Base-by-base conservation (phyloP, 1,140 invertebrate genomes). In the Brachionus plicatilis region DNA sequence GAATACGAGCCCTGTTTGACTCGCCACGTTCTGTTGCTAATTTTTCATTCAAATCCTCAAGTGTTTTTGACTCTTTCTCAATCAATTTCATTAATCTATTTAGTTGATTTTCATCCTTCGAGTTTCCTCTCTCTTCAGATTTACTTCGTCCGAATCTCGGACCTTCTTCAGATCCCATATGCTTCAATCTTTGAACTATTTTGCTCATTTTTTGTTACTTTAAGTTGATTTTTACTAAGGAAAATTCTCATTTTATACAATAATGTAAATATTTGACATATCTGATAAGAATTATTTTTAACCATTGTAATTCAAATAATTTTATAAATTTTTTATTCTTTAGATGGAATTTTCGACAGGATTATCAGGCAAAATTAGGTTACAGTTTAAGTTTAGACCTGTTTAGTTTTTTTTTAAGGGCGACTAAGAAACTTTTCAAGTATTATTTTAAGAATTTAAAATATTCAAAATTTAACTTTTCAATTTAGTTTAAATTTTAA, bases 11-110 rank as follows among this genome's bases (percentile, higher is more conserved):
- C 12, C 24, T 11, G 27, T 76, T 47, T 24, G 72, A 45, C 50
- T 76, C 72, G 12, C n/a, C 50, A 5, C 45, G 17, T 50, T 76
- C 72, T 3, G 17, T 27, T 4, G 20, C 27, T 12, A 50, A 29
- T 50, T 76, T 76, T 24, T 76, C 41, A 47, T 37, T 76, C 12
- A 76, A 76, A 24, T 76, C 72, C 9, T 76, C 72, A 27, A 76
- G 20, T 1, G 27, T 27, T 14, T 50, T 76, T 14, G 72, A 50
- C 27, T 76, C 72, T 76, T 50, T 76, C 24, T 76, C 72, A 50
- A 76, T 76, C 7, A 76, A 76, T 29, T 50, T 37, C 72, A 76
- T 76, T 27, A 76, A 17, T 50, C 50, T 76, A 5, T 29, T 17
- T 2, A 76, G 24, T 27, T 76, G 72, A 50, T 12, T 27, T 11